Percentiles rank a stretch among this genome's conserved stretches.
phyloP scores from a whole-genome alignment of 1,140 invertebrate species.

The Diorhabda elongata region DNA sequence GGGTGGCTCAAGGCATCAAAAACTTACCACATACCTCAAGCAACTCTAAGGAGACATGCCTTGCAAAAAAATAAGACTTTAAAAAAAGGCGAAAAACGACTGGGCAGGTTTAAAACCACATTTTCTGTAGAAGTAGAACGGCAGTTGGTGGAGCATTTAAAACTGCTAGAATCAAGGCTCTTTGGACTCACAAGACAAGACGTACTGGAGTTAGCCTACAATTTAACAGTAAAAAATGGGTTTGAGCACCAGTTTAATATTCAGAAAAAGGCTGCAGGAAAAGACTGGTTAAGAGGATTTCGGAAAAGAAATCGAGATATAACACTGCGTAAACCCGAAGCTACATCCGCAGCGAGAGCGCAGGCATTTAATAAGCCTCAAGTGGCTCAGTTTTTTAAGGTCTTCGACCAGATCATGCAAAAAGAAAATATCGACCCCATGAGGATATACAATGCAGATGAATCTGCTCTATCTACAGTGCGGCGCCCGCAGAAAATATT shows the following conservation, averaged over 20 bases:
- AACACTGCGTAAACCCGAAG: not conserved
- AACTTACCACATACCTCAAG: conserved; percentile 1
- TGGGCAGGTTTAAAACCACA: not conserved
- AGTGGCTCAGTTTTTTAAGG: not conserved
- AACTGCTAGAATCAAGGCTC: not conserved
- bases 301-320: not conserved
- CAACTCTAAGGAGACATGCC: not conserved
- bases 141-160: not conserved
- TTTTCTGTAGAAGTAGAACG: not conserved
- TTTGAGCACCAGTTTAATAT: not conserved
- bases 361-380: not conserved
- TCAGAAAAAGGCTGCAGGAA: no score
- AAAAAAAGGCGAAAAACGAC: not conserved
- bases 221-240: not conserved
- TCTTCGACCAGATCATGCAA: not conserved
- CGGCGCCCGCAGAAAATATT: not conserved
- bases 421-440: not conserved
- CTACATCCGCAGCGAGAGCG: not conserved
- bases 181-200: not conserved
- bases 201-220: not conserved
- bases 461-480: not conserved
- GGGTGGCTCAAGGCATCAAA: conserved; percentile 3
- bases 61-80: not conserved
- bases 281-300: not conserved
- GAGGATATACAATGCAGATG: conserved; percentile 4